These are phyloP conservation scores for Oreotragus oreotragus DNA, from an alignment of 2,113 vertebrate species.

Conservation along the genomic window DNA sequence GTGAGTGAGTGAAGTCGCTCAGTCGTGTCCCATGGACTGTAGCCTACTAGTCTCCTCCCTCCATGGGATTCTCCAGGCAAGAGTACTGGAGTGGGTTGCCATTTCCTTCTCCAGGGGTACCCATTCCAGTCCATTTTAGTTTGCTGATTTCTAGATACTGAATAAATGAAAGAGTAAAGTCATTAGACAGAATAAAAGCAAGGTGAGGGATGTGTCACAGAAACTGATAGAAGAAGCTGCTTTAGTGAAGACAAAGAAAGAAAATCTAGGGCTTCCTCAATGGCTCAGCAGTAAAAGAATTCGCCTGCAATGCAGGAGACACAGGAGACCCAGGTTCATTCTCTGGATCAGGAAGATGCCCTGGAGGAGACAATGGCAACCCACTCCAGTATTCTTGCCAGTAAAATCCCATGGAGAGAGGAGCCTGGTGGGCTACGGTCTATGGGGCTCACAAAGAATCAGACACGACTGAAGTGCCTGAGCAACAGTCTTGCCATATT, in stretches of 20 bases:
- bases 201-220: background rate
- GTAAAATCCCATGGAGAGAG: background rate
- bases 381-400: background rate
- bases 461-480: background rate
- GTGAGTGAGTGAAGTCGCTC: too few species aligned
- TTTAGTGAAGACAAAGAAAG: background rate
- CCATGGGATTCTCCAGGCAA: too few species aligned
- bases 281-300: background rate
- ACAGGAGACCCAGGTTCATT: background rate
- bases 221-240: background rate
- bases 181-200: background rate
- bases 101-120: too few species aligned
- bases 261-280: background rate
- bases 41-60: too few species aligned
- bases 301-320: background rate
- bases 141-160: background rate
- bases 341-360: background rate
- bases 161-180: background rate
- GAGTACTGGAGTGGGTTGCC: too few species aligned
- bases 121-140: too few species aligned
- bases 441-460: background rate
- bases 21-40: too few species aligned
- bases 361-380: background rate
- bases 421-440: background rate
- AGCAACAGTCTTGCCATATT: background rate